Evolutionary conservation across 2,888 invertebrate genomes (phyloP).

Genomic region (Agonopterix arenella): DNA sequence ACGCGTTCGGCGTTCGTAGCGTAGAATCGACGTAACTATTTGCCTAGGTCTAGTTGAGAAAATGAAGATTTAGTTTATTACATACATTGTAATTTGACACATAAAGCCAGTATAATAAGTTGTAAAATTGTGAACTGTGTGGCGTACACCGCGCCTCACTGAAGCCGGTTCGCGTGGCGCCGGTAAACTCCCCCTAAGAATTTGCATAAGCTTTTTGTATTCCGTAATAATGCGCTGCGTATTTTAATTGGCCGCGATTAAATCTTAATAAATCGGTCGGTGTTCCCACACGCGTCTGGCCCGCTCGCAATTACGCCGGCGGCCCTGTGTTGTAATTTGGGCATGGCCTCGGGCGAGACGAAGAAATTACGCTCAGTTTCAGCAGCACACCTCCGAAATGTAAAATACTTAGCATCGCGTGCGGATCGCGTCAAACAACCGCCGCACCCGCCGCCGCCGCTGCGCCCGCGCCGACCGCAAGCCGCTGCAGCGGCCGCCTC

Average conservation of each 20-base stretch:
- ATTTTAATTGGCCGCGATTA: slow-evolving; percentile 70
- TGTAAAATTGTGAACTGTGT: not conserved
- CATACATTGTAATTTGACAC: not conserved
- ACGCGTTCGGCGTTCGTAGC: too few relatives aligned
- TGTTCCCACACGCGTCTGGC: slow-evolving; percentile 56
- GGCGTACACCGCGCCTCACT: not conserved
- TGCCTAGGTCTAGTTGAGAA: too few relatives aligned
- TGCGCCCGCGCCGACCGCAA: slow-evolving; percentile 31
- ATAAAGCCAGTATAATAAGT: not conserved
- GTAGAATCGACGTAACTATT: too few relatives aligned
- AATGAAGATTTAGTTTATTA: too few relatives aligned
- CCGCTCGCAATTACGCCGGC: slow-evolving; percentile 59
- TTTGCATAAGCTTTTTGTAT: slow-evolving; percentile 60
- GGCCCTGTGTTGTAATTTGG: slow-evolving; percentile 63
- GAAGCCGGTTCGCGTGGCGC: slow-evolving; percentile 28
- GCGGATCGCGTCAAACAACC: slow-evolving; percentile 25
- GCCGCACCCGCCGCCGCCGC: slow-evolving; percentile 15
- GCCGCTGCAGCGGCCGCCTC: slow-evolving; percentile 26
- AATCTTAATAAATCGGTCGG: slow-evolving; percentile 71
- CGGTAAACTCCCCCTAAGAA: slow-evolving; percentile 26
- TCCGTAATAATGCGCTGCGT: slow-evolving; percentile 57
- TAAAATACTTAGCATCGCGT: slow-evolving; percentile 37
- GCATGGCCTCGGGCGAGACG: slow-evolving; percentile 52
- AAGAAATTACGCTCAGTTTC: slow-evolving; percentile 57
- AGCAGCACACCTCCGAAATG: slow-evolving; percentile 26